Percentiles rank a stretch among this genome's conserved stretches.
phyloP scores from a whole-genome alignment of 2,113 vertebrate genomes.

The Mionectes macconnelli region DNA sequence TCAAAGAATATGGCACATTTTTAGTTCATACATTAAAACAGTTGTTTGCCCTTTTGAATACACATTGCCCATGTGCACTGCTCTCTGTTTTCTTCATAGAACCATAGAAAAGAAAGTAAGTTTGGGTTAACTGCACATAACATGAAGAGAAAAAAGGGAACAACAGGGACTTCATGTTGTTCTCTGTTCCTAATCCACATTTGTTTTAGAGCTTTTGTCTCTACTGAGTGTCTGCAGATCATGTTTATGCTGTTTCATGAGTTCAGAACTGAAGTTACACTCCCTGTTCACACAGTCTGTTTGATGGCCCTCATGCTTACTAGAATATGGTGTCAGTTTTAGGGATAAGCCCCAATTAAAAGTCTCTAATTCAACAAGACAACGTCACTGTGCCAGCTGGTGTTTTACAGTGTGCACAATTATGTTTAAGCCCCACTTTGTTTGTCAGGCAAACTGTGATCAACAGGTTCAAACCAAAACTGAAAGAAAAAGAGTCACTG shows the following conservation, averaged over 20 bases:
- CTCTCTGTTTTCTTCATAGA: neutral
- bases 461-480: neutral
- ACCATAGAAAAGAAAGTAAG: neutral
- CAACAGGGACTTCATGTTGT: neutral
- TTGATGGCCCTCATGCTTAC: neutral
- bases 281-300: neutral
- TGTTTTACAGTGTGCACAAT: neutral
- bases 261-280: neutral
- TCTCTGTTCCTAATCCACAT: neutral
- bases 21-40: neutral
- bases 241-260: neutral
- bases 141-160: fast-evolving
- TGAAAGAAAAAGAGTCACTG: neutral
- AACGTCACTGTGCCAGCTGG: neutral
- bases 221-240: neutral
- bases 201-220: neutral
- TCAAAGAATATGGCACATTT: neutral
- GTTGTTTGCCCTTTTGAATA: neutral
- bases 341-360: neutral
- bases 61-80: neutral
- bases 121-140: neutral
- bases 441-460: neutral
- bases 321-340: neutral
- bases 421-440: neutral
- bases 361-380: neutral